Base-by-base conservation (phyloP, 2,888 invertebrate genomes). In the Nipponacmea schrenckii region DNA sequence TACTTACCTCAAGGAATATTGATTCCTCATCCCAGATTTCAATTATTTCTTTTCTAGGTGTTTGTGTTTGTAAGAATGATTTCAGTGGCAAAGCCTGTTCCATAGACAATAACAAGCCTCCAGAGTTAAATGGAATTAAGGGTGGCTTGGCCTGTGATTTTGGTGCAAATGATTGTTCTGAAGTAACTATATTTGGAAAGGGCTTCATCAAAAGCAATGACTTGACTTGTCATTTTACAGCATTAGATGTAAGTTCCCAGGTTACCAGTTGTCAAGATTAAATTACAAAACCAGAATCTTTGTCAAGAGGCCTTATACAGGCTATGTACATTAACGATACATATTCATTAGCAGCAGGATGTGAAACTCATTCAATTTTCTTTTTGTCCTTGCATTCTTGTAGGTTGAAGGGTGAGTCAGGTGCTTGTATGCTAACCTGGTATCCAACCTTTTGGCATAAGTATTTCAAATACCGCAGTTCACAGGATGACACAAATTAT, bases 11-110 rank as follows among this genome's bases (percentile, higher is more conserved):
- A 10, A 39, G 39, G 3, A 1, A 10, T 39, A 8, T 39, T 5
- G 10, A 10, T 39, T 39, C 39, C 10, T 39, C 8, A 39, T 39
- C 39, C 39, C 8, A 39, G 10, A 5, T 39, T 10, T 7, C 1
- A 39, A 39, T 39, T 5, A 39, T 39, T 39, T 31, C 5, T 39
- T 39, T 10, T 39, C 8, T 69, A 77, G 77, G 77, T 63, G 27
- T 68, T 7, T 78, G 78, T 70, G 56, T 31, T 2, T 78, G 78
- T 70, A 31, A 69, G 8, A 62, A 48, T 7, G 70, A 39, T 62
- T 74, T n/a, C 14, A 4, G 68, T 10, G 73, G 78, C 5, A 62
- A 39, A 0, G 78, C 73, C 67, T 78, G 78, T 69, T 72, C 74
- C 4, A 31, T 76, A 17, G 45, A 64, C 20, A 44, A 26, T 14